Percentiles rank a stretch among this genome's conserved stretches.
Evolutionary conservation across 2,888 invertebrate genomes (phyloP).

Genomic region (Apamea anceps): DNA sequence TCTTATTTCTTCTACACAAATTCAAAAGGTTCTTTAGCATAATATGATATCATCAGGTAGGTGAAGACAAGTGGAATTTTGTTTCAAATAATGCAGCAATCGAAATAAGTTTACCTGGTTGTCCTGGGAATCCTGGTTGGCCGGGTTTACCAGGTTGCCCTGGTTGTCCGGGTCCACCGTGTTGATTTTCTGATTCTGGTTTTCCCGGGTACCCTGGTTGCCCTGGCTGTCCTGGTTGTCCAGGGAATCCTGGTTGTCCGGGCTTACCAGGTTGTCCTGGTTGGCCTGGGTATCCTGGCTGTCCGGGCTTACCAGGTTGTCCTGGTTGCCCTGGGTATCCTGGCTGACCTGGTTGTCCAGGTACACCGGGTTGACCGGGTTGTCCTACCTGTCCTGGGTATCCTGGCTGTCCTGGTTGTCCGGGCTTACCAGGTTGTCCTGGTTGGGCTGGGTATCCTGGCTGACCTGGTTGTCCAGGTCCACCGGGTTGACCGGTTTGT

Average conservation of each 20-base stretch:
- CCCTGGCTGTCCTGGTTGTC: conserved; percentile 11
- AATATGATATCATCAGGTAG: no score
- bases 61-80: background rate
- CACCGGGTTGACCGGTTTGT: no score
- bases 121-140: conserved; percentile 13
- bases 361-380: conserved; percentile 20
- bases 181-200: background rate
- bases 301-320: conserved; percentile 1
- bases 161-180: conserved; percentile 17
- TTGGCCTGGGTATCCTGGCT: background rate
- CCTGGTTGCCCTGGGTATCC: conserved; percentile 46
- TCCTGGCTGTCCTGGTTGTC: no score
- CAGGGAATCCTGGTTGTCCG: conserved; percentile 26
- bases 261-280: conserved; percentile 25
- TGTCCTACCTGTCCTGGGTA: background rate
- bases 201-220: conserved; percentile 23
- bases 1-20: no score
- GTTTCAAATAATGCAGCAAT: background rate
- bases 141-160: background rate
- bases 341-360: conserved; percentile 13
- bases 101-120: background rate
- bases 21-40: background rate
- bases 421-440: background rate
- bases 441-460: background rate
- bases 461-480: background rate